These are phyloP conservation scores for Atethmia centrago DNA, from an alignment of 2,888 invertebrate species.

Conservation along the genomic window DNA sequence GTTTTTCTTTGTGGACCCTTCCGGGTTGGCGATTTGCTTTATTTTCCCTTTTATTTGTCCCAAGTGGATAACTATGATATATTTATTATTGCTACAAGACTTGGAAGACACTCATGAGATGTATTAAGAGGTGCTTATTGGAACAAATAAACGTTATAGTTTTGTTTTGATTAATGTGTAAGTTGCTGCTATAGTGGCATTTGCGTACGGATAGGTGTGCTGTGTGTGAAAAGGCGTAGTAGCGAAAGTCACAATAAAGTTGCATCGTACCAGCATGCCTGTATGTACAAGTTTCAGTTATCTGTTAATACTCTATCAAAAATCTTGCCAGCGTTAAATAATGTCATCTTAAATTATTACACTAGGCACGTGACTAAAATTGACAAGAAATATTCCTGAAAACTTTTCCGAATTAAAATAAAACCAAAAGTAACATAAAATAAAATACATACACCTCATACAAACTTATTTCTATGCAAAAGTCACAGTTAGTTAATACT, in stretches of 20 bases:
- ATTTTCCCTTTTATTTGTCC: slow-evolving; percentile 89
- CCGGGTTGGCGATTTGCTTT: slow-evolving; percentile 86
- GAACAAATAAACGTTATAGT: slow-evolving; percentile 64
- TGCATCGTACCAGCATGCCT: too few relatives aligned
- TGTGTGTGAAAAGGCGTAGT: too few relatives aligned
- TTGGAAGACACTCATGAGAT: slow-evolving; percentile 87
- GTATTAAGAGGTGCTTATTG: slow-evolving; percentile 83
- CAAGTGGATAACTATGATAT: slow-evolving; percentile 88
- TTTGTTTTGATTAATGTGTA: slow-evolving; percentile 60
- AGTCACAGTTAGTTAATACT: slow-evolving; percentile 40
- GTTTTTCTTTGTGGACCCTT: slow-evolving; percentile 90
- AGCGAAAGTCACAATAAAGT: background rate
- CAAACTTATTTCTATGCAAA: slow-evolving; percentile 23
- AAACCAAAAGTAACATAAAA: background rate
- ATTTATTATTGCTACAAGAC: slow-evolving; percentile 88
- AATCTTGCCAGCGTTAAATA: background rate
- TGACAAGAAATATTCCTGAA: background rate
- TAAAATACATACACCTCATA: background rate
- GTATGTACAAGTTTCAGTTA: background rate
- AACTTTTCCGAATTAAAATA: background rate
- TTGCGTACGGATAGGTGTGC: background rate
- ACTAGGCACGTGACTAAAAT: background rate
- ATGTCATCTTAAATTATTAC: background rate
- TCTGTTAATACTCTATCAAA: too few relatives aligned
- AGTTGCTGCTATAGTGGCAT: slow-evolving; percentile 31